Conservation (phyloP, 2,113 vertebrate species). For the Sus scrofa region DNA sequence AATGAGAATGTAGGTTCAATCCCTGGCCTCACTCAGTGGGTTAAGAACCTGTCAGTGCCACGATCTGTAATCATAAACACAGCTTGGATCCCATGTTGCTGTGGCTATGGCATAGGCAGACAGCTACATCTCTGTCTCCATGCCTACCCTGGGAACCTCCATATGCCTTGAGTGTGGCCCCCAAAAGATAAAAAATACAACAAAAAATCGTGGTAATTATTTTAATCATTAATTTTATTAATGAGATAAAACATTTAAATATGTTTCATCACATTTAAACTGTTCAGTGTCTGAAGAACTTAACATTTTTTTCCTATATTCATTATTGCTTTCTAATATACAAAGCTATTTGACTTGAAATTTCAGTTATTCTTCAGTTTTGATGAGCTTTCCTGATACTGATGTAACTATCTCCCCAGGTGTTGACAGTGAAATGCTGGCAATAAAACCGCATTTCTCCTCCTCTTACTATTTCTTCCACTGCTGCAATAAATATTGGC, state of each 20-base stretch:
- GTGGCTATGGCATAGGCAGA: too few relatives aligned
- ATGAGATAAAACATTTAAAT: not conserved
- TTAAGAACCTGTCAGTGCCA: too few relatives aligned
- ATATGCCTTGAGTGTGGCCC: too few relatives aligned
- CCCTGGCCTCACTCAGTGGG: too few relatives aligned
- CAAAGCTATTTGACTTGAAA: not conserved
- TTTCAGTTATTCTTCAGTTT: not conserved
- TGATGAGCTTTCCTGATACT: not conserved
- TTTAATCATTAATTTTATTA: not conserved
- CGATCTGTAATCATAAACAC: too few relatives aligned
- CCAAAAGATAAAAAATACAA: too few relatives aligned
- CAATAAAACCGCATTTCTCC: not conserved
- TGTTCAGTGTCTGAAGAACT: not conserved
- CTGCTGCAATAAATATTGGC: not conserved
- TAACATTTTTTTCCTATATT: not conserved
- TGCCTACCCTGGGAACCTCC: too few relatives aligned
- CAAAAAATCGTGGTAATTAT: not conserved
- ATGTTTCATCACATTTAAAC: not conserved
- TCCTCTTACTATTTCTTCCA: not conserved
- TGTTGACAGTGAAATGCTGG: not conserved
- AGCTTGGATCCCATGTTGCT: too few relatives aligned
- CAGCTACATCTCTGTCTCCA: too few relatives aligned
- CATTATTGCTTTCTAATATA: not conserved
- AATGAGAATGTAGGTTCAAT: too few relatives aligned
- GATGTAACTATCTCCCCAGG: fast-evolving